phyloP scores from a whole-genome alignment of 1,140 invertebrate species.

The Drosophila tropicalis region DNA sequence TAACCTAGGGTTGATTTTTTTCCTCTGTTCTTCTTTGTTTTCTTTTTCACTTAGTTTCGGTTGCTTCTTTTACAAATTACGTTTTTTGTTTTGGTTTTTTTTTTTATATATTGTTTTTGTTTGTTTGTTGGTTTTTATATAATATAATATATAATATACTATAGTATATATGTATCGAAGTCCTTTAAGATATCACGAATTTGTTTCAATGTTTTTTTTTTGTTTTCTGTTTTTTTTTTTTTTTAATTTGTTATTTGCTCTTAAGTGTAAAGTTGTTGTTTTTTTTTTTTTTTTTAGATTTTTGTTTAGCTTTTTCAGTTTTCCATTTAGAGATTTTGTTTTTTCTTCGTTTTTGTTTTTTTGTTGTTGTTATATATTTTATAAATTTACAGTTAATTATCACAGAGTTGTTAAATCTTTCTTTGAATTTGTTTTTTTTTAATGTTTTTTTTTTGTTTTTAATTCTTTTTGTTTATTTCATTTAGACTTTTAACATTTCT shows the following conservation, averaged over 20 bases:
- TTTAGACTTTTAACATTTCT: slow-evolving; percentile 82
- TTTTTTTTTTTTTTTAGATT: slow-evolving; percentile 44
- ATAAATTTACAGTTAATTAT: slow-evolving; percentile 83
- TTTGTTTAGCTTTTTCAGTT: slow-evolving; percentile 51
- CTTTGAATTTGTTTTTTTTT: slow-evolving; percentile 79
- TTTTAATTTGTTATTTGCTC: slow-evolving; percentile 80
- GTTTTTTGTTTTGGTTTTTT: slow-evolving; percentile 68
- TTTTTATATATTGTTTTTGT: slow-evolving; percentile 63
- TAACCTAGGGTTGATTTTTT: slow-evolving; percentile 73
- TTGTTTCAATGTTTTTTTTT: slow-evolving; percentile 83
- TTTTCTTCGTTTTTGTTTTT: slow-evolving; percentile 39
- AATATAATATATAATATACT: slow-evolving; percentile 83
- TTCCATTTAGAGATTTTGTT: slow-evolving; percentile 67
- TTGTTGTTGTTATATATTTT: slow-evolving; percentile 64
- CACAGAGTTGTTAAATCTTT: slow-evolving; percentile 83
- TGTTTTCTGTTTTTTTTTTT: slow-evolving; percentile 79
- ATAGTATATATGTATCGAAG: slow-evolving; percentile 83
- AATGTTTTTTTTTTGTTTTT: slow-evolving; percentile 53
- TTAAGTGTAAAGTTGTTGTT: slow-evolving; percentile 77
- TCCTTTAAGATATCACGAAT: slow-evolving; percentile 84
- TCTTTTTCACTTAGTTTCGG: slow-evolving; percentile 34
- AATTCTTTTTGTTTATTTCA: slow-evolving; percentile 70
- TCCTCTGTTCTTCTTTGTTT: slow-evolving; percentile 40
- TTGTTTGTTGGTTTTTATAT: slow-evolving; percentile 55
- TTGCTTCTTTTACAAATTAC: slow-evolving; percentile 70